Evolutionary conservation across 2,888 invertebrate species (phyloP).

Genomic region (Apeira syringaria): DNA sequence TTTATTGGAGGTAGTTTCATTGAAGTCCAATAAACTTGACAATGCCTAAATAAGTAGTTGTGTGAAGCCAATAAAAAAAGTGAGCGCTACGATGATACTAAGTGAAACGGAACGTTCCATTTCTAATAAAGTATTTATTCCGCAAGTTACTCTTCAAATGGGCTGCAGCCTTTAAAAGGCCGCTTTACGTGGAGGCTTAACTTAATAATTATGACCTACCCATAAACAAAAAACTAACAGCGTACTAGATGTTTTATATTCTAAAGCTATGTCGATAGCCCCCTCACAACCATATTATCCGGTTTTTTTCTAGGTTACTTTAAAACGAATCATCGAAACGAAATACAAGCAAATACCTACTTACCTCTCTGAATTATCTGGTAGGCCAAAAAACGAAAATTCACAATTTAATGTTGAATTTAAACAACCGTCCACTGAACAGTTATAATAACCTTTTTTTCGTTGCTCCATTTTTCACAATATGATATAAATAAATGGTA

Average conservation of each 20-base stretch:
- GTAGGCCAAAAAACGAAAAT: slow-evolving; percentile 1
- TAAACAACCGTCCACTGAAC: slow-evolving; percentile 4
- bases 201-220: neutral
- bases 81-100: too few species aligned
- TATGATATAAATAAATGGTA: too few species aligned
- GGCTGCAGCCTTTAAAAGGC: too few species aligned
- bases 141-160: too few species aligned
- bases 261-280: neutral
- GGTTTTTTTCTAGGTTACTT: neutral
- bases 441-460: slow-evolving; percentile 1
- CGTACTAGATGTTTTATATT: neutral
- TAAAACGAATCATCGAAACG: neutral
- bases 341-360: neutral
- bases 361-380: slow-evolving; percentile 1
- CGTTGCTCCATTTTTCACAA: neutral
- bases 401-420: neutral
- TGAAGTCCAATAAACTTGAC: too few species aligned
- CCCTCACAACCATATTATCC: neutral
- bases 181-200: too few species aligned
- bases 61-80: too few species aligned
- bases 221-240: too few species aligned
- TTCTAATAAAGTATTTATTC: too few species aligned
- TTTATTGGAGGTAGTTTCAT: too few species aligned
- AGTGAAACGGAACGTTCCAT: too few species aligned
- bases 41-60: too few species aligned